These are phyloP conservation scores for Eutrigla gurnardus DNA, from an alignment of 2,797 vertebrate genomes.

Conservation along the genomic window DNA sequence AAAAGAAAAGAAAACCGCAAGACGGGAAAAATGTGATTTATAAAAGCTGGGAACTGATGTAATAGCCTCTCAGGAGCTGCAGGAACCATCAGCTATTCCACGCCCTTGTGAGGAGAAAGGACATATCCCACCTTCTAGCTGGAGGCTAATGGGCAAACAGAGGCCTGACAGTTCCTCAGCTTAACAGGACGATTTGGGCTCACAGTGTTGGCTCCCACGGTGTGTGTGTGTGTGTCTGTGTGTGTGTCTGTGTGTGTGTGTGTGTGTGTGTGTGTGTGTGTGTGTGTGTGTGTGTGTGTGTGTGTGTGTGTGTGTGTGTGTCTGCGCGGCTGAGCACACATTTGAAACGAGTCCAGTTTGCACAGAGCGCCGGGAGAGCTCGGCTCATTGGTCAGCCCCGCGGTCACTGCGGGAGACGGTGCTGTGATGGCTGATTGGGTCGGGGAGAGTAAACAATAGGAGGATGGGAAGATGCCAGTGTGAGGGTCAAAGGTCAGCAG, in stretches of 20 bases:
- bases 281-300: constrained; percentile 25
- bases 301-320: not conserved
- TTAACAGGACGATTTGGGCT: constrained; percentile 47
- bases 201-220: constrained; percentile 48
- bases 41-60: constrained; percentile 10
- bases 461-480: constrained; percentile 58
- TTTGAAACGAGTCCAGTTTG: constrained; percentile 70
- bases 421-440: constrained; percentile 53
- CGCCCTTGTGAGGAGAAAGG: constrained; percentile 36
- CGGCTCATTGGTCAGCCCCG: constrained; percentile 48
- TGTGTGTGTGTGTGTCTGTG: constrained; percentile 8
- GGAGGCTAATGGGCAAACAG: constrained; percentile 56
- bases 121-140: constrained; percentile 35
- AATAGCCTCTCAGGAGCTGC: constrained; percentile 7
- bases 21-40: not conserved
- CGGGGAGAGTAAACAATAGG: constrained; percentile 70
- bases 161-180: constrained; percentile 47
- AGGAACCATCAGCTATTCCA: constrained; percentile 7
- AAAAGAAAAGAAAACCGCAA: not conserved
- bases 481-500: constrained; percentile 59
- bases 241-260: constrained; percentile 14
- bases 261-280: constrained; percentile 27
- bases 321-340: constrained; percentile 43
- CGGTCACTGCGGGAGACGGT: constrained; percentile 67
- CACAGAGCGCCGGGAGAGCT: constrained; percentile 45